A percentile compares a stretch with the other conserved stretches of the same genome.
Conservation (phyloP, 2,888 invertebrate genomes). For the Dusona sp. region DNA sequence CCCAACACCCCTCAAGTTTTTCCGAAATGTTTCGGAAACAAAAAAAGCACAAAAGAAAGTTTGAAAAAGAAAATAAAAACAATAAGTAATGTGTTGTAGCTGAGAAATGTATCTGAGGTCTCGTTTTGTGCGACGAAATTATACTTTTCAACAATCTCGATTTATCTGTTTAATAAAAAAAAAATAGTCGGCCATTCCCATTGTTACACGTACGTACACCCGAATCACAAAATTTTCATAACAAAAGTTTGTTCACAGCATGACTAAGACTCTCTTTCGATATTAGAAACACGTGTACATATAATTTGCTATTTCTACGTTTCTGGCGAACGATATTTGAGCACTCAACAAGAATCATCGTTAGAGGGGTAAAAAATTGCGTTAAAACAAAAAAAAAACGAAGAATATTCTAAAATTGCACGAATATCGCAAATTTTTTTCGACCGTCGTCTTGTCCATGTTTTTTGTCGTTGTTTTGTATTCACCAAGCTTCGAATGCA, state of each 20-base stretch:
- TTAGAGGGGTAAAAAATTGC: background rate
- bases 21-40: conserved; percentile 7
- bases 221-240: conserved; percentile 64
- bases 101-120: conserved; percentile 12
- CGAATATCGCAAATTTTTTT: conserved; percentile 15
- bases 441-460: background rate
- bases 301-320: background rate
- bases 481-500: conserved; percentile 14
- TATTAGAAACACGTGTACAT: background rate
- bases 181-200: conserved; percentile 63
- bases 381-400: background rate
- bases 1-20: conserved; percentile 3
- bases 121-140: background rate
- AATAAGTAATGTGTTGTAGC: conserved; percentile 36
- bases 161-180: background rate
- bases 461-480: conserved; percentile 8
- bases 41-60: conserved; percentile 1
- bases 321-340: background rate
- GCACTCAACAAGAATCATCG: background rate
- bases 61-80: background rate
- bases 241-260: conserved; percentile 61
- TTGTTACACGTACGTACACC: conserved; percentile 62
- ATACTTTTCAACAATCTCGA: background rate
- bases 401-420: background rate
- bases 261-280: conserved; percentile 48